A percentile compares a stretch with the other conserved stretches of the same genome.
phyloP scores from a whole-genome alignment of 1,140 invertebrate species.

The Akabosia matsudoensis region DNA sequence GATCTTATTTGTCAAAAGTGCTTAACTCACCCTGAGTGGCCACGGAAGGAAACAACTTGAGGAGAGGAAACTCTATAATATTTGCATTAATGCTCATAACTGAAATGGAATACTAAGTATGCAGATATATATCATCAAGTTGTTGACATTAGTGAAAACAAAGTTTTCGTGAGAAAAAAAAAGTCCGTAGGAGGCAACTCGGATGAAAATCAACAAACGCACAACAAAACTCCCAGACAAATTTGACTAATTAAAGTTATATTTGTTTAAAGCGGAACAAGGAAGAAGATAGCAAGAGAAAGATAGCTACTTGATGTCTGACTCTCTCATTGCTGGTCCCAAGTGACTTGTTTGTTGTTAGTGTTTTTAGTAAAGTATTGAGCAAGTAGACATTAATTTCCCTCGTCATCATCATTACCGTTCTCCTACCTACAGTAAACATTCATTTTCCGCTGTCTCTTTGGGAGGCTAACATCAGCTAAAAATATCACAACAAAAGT shows the following conservation, averaged over 20 bases:
- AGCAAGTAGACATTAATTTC: neutral
- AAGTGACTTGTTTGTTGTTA: no score
- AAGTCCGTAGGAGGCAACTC: neutral
- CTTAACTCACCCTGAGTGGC: no score
- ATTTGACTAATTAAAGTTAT: slow-evolving; percentile 16
- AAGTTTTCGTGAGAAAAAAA: neutral
- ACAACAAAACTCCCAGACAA: neutral
- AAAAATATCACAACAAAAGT: no score
- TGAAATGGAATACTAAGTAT: neutral
- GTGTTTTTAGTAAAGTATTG: no score
- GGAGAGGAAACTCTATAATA: neutral
- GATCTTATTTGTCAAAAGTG: no score
- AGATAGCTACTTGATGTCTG: neutral
- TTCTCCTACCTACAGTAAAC: neutral
- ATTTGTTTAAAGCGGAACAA: neutral
- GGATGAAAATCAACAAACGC: neutral
- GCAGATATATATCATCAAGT: neutral
- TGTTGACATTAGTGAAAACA: neutral
- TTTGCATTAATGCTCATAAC: neutral
- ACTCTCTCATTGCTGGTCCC: no score
- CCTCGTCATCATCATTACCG: neutral
- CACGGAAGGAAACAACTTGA: no score
- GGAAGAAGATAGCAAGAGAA: neutral
- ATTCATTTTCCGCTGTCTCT: no score
- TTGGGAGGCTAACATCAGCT: no score